phyloP scores from a whole-genome alignment of 2,797 vertebrate genomes.

The Enteromius viviparus region DNA sequence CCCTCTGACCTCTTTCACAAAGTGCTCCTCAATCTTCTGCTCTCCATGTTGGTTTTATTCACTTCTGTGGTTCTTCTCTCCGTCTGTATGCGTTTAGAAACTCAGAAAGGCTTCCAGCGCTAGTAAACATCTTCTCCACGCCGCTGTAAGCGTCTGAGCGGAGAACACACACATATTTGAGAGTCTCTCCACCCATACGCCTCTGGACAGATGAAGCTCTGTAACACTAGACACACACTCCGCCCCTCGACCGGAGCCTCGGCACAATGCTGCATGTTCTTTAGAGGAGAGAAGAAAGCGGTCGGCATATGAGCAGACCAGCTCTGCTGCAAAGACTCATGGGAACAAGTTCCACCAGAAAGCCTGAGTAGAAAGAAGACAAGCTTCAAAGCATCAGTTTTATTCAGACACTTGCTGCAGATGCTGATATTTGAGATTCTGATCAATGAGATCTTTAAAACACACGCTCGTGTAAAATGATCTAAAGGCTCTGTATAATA shows the following conservation, averaged over 20 bases:
- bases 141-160: neutral
- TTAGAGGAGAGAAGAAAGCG: neutral
- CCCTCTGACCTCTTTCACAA: neutral
- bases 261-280: neutral
- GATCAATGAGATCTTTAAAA: neutral
- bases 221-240: neutral
- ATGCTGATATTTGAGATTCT: neutral
- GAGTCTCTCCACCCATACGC: neutral
- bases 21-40: neutral
- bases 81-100: neutral
- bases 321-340: neutral
- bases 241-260: neutral
- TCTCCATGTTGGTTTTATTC: constrained; percentile 18
- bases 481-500: neutral
- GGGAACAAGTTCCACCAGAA: neutral
- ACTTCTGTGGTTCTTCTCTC: constrained; percentile 3
- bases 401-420: neutral
- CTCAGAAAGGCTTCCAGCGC: constrained; percentile 1
- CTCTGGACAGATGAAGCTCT: constrained; percentile 13
- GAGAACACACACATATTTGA: neutral
- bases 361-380: neutral
- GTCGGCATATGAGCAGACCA: neutral
- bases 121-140: constrained; percentile 25
- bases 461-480: neutral
- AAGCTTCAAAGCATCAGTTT: neutral